Conservation (phyloP, 2,113 vertebrate genomes). For the Variabilichromis moorii region DNA sequence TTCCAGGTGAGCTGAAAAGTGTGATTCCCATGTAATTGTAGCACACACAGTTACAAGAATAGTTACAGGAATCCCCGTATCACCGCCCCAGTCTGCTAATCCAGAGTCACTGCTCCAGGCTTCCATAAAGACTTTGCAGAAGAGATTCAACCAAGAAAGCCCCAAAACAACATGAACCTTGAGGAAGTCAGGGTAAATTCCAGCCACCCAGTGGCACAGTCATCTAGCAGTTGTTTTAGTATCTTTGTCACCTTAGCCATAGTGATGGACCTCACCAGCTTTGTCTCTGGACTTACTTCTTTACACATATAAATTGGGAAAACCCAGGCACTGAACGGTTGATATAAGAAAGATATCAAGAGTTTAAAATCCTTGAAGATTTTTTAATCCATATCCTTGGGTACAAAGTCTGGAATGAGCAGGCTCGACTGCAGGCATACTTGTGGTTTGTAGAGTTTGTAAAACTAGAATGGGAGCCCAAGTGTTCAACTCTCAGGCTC, state of each 20-base stretch:
- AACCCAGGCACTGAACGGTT: neutral
- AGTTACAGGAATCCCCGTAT: neutral
- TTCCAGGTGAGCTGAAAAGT: neutral
- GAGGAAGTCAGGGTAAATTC: neutral
- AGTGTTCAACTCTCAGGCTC: neutral
- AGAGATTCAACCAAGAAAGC: neutral
- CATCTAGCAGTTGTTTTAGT: neutral
- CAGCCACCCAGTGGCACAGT: neutral
- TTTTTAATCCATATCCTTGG: neutral
- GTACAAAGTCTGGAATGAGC: neutral
- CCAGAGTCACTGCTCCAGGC: neutral
- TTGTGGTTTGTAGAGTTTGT: neutral
- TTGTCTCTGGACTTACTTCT: neutral
- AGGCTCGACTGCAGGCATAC: neutral
- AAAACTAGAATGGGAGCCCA: neutral
- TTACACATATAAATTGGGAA: neutral
- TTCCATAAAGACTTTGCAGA: neutral
- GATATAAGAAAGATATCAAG: neutral
- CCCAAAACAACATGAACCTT: neutral
- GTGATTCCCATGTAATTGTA: neutral
- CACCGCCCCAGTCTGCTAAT: neutral
- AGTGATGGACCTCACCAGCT: neutral
- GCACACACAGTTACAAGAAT: neutral
- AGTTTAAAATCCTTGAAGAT: neutral
- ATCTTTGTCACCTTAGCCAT: neutral